Base-by-base conservation (phyloP, 1,140 invertebrate genomes). In the Tetramorium simillimum region DNA sequence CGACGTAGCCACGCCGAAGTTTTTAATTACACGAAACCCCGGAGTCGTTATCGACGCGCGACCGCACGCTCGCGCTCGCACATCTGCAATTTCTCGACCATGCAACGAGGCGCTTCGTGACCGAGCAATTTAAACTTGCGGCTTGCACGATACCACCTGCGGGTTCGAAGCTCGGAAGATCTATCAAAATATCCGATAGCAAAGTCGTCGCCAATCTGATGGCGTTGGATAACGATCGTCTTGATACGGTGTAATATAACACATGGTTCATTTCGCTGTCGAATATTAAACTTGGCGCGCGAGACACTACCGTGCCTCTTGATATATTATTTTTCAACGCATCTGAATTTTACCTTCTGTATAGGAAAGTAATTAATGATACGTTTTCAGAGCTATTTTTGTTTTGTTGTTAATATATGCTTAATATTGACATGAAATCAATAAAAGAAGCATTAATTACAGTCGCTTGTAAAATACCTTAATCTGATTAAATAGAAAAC, bases 81-180 rank as follows among this genome's bases (percentile, higher is more conserved):
- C 60, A 63, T 69, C 76, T 40, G 73, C 53, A 73, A 49, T 75
- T 73, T 73, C 80, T 75, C 80, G 53, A 33, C 69, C 80, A 33
- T 73, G 80, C 40, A 60, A 46, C 67, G 51, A 7, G 28, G 62
- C 40, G 53, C 80, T 82, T 82, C 67, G 80, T 75, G 75, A 65
- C 60, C 60, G 46, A 82, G 85, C 78, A 89, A 89, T 90, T 90
- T 89, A 89, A 90, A 89, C 77, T 90, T 90, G 62, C 62, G 69
- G 37, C 60, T 63, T 62, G 40, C 51, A 40, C n/a, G 63, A 86
- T 49, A 69, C 65, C 88, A 80, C 58, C 76, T 76, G 65, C 73
- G 70, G 67, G 33, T 78, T 63, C 46, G 53, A 43, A 75, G 53
- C 69, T 70, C 53, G 51, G 53, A 56, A 58, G 69, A 46, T 28